Evolutionary conservation across 1,140 invertebrate genomes (phyloP).

Genomic region (Aporrectodea caliginosa): DNA sequence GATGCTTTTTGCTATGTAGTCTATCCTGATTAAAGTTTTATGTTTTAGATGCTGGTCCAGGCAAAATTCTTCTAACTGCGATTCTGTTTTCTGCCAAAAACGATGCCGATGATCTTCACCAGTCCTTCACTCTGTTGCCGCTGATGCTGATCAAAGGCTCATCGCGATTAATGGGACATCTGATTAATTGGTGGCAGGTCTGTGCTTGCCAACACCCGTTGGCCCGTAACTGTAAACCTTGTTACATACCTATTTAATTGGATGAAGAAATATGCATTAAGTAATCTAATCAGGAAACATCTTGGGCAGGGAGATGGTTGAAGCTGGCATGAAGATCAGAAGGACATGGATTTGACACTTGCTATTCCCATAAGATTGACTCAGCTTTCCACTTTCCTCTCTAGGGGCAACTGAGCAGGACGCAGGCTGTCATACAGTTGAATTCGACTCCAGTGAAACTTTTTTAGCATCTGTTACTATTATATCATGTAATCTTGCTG

Average conservation of each 20-base stretch:
- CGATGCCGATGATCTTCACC: background rate
- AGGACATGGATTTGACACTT: background rate
- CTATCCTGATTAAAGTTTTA: background rate
- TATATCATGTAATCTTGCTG: no score
- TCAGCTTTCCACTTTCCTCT: no score
- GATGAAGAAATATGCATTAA: background rate
- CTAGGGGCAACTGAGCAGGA: no score
- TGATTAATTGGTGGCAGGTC: background rate
- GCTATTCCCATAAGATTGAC: background rate
- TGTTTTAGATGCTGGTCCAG: background rate
- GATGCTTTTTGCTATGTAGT: background rate
- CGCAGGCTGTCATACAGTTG: no score
- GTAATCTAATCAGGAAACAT: background rate
- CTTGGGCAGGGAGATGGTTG: no score
- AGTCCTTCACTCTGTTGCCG: background rate
- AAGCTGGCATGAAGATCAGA: no score
- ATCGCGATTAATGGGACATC: background rate
- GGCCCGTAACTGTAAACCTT: background rate
- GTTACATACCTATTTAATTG: background rate
- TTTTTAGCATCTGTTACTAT: no score
- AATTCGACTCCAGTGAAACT: no score
- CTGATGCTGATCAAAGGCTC: background rate
- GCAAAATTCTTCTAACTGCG: background rate
- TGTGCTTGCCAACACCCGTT: background rate
- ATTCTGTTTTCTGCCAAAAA: background rate